phyloP scores from a whole-genome alignment of 1,140 invertebrate genomes.

The Drosophila seguyi region DNA sequence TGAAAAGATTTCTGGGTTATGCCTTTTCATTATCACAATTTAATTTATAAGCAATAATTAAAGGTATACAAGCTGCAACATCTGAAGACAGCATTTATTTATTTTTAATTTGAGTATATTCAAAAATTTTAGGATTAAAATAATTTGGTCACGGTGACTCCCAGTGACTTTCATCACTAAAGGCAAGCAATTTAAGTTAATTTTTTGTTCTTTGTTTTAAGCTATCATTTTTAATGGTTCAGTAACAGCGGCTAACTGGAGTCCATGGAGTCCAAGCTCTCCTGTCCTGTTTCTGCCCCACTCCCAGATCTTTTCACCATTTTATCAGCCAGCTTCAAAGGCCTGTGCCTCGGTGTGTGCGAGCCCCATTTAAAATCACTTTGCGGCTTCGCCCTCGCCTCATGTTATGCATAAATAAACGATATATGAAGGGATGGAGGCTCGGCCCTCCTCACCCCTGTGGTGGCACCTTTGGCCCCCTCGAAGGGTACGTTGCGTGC shows the following conservation, averaged over 20 bases:
- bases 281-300: not conserved
- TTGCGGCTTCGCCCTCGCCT: constrained; percentile 52
- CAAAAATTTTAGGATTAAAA: too few relatives aligned
- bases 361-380: constrained; percentile 67
- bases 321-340: constrained; percentile 38
- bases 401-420: constrained; percentile 73
- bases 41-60: too few relatives aligned
- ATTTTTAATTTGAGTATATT: too few relatives aligned
- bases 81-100: too few relatives aligned
- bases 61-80: too few relatives aligned
- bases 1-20: too few relatives aligned
- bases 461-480: constrained; percentile 14
- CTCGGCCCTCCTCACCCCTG: not conserved
- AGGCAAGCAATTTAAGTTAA: constrained; percentile 7
- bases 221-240: constrained; percentile 31
- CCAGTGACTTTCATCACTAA: not conserved
- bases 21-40: too few relatives aligned
- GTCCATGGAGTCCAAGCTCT: too few relatives aligned
- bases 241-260: constrained; percentile 18
- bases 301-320: not conserved
- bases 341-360: constrained; percentile 26
- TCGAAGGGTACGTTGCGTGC: constrained; percentile 19
- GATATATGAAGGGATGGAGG: constrained; percentile 18
- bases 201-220: constrained; percentile 7
- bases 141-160: not conserved